A percentile compares a stretch with the other conserved stretches of the same genome.
phyloP scores from a whole-genome alignment of 2,888 invertebrate species.

The Lepidochitona cinerea region DNA sequence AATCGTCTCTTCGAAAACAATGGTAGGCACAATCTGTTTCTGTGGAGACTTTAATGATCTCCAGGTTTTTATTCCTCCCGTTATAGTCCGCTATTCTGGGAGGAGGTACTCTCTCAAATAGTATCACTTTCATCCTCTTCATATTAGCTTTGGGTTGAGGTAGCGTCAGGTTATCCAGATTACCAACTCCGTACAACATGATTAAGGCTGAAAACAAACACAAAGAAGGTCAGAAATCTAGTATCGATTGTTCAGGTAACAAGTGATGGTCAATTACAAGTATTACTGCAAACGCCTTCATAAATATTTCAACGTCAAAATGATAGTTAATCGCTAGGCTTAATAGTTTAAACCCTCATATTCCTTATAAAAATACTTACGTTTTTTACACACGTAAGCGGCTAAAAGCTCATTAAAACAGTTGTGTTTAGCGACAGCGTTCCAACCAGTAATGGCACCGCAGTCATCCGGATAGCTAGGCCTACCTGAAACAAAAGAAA shows the following conservation, averaged over 20 bases:
- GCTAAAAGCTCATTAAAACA: not conserved
- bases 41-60: not conserved
- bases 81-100: too few relatives aligned
- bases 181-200: not conserved
- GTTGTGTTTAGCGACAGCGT: not conserved
- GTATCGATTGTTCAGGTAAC: too few relatives aligned
- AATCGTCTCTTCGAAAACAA: slow-evolving; percentile 1
- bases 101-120: not conserved
- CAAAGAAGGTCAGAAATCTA: too few relatives aligned
- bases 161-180: not conserved
- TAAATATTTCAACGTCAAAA: too few relatives aligned
- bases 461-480: not conserved
- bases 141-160: not conserved
- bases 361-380: not conserved
- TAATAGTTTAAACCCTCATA: too few relatives aligned
- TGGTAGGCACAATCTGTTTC: slow-evolving; percentile 9
- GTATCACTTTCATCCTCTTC: not conserved
- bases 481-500: not conserved
- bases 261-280: too few relatives aligned
- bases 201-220: slow-evolving; percentile 3
- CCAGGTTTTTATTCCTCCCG: not conserved
- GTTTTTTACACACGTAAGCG: slow-evolving; percentile 1
- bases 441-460: not conserved
- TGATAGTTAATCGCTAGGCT: too few relatives aligned
- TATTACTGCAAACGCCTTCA: too few relatives aligned